These are phyloP conservation scores for Hypomecis atomaria DNA, from an alignment of 2,888 invertebrate species.

Conservation along the genomic window DNA sequence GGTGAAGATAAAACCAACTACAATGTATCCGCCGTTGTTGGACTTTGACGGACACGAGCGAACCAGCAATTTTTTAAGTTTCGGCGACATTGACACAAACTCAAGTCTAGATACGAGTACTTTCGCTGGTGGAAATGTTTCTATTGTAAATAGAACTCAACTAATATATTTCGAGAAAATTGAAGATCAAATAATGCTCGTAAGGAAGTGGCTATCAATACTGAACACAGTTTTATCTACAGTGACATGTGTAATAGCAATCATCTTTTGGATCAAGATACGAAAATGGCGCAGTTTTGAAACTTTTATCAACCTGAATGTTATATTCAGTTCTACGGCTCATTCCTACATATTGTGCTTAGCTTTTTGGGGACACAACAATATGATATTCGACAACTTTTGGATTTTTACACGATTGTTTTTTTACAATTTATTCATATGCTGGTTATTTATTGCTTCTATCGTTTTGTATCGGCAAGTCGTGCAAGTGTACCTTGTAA, in stretches of 20 bases:
- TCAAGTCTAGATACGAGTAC: too few relatives aligned
- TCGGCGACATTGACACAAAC: background rate
- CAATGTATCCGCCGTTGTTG: too few relatives aligned
- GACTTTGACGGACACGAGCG: background rate
- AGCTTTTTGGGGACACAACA: background rate
- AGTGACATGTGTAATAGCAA: slow-evolving; percentile 8
- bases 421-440: slow-evolving; percentile 7
- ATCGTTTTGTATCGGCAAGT: slow-evolving; percentile 18
- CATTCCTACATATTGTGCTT: background rate
- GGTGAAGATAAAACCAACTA: too few relatives aligned
- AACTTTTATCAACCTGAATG: slow-evolving; percentile 14
- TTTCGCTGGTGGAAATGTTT: too few relatives aligned
- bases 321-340: slow-evolving; percentile 5
- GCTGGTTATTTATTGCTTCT: slow-evolving; percentile 25
- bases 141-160: too few relatives aligned
- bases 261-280: slow-evolving; percentile 13
- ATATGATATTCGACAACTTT: background rate
- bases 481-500: slow-evolving; percentile 20
- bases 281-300: slow-evolving; percentile 24
- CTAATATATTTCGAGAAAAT: too few relatives aligned
- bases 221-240: slow-evolving; percentile 2
- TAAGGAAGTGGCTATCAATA: background rate
- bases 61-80: background rate
- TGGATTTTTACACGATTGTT: slow-evolving; percentile 1
- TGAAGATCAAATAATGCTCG: too few relatives aligned